Evolutionary conservation across 2,888 invertebrate genomes (phyloP), one percentile per base, ranked within the genome.

Genomic region (Ethmia dodecea): DNA sequence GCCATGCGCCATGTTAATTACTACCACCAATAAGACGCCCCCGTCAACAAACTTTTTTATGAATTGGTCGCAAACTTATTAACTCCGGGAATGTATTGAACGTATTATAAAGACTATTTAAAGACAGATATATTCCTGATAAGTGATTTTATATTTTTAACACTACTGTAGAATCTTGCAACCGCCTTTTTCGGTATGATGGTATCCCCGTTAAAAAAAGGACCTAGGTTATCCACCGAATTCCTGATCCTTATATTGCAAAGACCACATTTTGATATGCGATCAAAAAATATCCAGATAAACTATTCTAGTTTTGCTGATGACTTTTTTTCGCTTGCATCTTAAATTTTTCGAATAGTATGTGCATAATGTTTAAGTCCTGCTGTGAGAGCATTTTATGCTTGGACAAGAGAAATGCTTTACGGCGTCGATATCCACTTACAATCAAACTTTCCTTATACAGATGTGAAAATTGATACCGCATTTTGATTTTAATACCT

Each of bases 1-100:
- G 58, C 59, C 61, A 43, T 58, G 60, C 63, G 66, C 74, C 71
- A 71, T 69, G 67, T 75, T 80, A 84, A 84, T 84, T 83, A 79
- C 76, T 64, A 70, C 69, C 50, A 71, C 76, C 80, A 76, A 77
- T 81, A 83, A 77, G 73, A 72, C 66, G 72, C 67, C 62, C n/a
- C 67, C 60, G 63, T 74, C 78, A 70, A 77, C 70, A 69, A 75
- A 66, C 65, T 72, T 70, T 62, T 68, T 66, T 69, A 72, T 68
- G 65, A 69, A 72, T 73, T 59, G 59, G 57, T 60, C 61, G 58
- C 62, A 64, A 64, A 66, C 59, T 72, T 60, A 70, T 72, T 76
- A 71, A 69, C 61, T 47, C 51, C 49, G 51, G 59, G 64, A 64
- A 60, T 66, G 55, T 66, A 63, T 56, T 58, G 54, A 55, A 48